A percentile compares a stretch with the other conserved stretches of the same genome.
Conservation (phyloP, 2,113 vertebrate species). For the Cheilinus undulatus region DNA sequence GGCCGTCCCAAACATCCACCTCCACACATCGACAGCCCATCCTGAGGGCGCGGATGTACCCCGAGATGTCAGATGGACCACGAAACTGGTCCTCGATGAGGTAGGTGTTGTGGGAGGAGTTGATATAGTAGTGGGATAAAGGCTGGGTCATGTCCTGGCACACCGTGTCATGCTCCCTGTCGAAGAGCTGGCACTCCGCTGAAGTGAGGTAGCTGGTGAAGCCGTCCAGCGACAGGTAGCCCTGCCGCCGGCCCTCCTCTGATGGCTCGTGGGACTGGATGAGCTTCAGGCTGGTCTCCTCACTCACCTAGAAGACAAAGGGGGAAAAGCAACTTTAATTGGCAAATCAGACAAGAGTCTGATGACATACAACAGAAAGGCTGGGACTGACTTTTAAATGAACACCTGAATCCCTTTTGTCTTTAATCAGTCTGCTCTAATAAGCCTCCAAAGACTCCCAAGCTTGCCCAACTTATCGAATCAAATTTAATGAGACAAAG, state of each 20-base stretch:
- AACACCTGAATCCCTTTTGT: not conserved
- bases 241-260: constrained; percentile 88
- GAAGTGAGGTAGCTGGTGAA: constrained; percentile 96
- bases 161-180: constrained; percentile 90
- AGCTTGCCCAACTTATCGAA: too few relatives aligned
- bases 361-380: not conserved
- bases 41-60: constrained; percentile 93
- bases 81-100: constrained; percentile 95
- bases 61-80: constrained; percentile 92
- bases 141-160: constrained; percentile 96
- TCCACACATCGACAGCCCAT: constrained; percentile 96
- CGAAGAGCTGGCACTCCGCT: constrained; percentile 92
- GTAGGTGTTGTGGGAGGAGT: constrained; percentile 96
- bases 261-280: constrained; percentile 93
- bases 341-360: constrained; percentile 1
- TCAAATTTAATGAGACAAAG: too few relatives aligned
- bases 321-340: not conserved
- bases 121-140: constrained; percentile 96
- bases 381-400: not conserved
- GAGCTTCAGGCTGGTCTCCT: constrained; percentile 91
- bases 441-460: not conserved
- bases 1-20: constrained; percentile 93
- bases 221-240: constrained; percentile 93
- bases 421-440: not conserved
- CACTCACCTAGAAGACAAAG: constrained; percentile 83